These are phyloP conservation scores for Paramormyrops hopkinsi DNA, from an alignment of 2,797 vertebrate genomes.

Conservation along the genomic window DNA sequence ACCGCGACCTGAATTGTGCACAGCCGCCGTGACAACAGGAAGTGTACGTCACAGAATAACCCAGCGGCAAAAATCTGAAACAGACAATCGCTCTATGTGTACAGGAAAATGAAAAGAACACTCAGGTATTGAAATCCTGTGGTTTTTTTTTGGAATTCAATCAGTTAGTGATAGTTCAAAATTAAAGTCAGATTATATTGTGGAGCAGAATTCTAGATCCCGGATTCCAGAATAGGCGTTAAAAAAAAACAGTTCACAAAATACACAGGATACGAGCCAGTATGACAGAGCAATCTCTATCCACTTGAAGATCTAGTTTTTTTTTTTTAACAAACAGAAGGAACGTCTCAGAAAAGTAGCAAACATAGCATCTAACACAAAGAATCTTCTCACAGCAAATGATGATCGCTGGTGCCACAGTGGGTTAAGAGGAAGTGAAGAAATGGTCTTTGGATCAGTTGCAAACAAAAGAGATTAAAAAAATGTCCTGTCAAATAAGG, in stretches of 20 bases:
- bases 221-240: background rate
- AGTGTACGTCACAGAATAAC: background rate
- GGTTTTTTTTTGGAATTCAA: background rate
- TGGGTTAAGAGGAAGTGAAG: slow-evolving; percentile 4
- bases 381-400: background rate
- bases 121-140: background rate
- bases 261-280: background rate
- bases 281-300: background rate
- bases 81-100: background rate
- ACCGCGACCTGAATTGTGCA: background rate
- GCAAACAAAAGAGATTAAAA: background rate
- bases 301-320: background rate
- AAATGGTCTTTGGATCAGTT: background rate
- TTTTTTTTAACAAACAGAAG: background rate
- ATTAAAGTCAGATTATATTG: background rate
- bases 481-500: background rate
- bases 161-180: background rate
- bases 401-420: background rate
- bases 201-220: background rate
- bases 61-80: background rate
- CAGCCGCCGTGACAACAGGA: background rate
- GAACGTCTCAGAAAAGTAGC: background rate
- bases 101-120: background rate
- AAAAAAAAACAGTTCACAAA: background rate
- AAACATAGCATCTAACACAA: background rate